phyloP scores from a whole-genome alignment of 2,797 vertebrate genomes.

The Trachops cirrhosus region DNA sequence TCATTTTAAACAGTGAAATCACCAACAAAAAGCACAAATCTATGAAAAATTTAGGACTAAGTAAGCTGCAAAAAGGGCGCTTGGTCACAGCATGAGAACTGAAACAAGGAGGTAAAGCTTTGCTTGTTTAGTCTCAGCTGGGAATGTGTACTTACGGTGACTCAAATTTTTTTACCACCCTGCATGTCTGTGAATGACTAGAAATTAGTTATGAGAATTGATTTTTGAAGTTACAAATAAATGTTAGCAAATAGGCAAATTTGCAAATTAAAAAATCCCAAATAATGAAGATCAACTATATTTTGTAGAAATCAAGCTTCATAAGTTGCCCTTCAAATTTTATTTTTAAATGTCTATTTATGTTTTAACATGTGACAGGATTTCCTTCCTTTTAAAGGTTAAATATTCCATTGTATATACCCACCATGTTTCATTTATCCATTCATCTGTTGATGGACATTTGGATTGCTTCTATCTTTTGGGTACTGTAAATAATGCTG shows the following conservation, averaged over 20 bases:
- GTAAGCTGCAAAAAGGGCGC: not conserved
- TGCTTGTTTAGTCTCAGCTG: not conserved
- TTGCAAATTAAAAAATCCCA: not conserved
- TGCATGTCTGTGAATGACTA: not conserved
- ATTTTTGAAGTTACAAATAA: not conserved
- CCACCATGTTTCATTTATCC: not conserved
- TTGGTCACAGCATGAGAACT: not conserved
- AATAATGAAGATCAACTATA: not conserved
- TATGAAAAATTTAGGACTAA: not conserved
- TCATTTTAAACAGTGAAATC: not conserved
- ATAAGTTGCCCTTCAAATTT: not conserved
- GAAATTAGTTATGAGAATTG: not conserved
- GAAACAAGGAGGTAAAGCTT: not conserved
- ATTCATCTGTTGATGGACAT: not conserved
- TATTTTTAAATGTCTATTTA: not conserved
- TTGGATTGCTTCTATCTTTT: not conserved
- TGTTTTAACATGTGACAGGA: not conserved
- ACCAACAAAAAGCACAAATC: not conserved
- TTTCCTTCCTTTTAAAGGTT: not conserved
- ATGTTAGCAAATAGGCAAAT: not conserved
- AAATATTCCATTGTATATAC: not conserved
- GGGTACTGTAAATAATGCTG: not conserved
- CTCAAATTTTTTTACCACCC: not conserved
- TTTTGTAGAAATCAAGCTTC: not conserved
- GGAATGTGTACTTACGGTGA: not conserved